phyloP scores from a whole-genome alignment of 2,888 invertebrate genomes.

The Eilema caniola region DNA sequence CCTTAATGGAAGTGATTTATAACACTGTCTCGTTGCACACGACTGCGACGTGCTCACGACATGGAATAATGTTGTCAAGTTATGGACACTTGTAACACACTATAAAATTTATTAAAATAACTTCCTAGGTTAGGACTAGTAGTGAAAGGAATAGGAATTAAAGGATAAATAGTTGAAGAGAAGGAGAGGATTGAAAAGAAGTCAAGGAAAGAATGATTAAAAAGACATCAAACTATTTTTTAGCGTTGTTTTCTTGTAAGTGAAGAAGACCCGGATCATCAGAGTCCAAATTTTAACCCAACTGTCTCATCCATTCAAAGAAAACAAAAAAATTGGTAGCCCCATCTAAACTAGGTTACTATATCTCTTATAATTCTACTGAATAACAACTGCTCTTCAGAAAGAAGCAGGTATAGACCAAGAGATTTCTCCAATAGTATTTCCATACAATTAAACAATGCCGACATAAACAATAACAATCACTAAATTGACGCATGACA shows the following conservation, averaged over 20 bases:
- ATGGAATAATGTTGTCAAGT: background rate
- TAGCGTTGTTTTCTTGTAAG: too few relatives aligned
- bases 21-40: constrained; percentile 12
- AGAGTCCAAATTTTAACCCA: too few relatives aligned
- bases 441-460: constrained; percentile 3
- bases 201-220: too few relatives aligned
- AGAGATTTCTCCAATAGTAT: background rate
- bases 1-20: constrained; percentile 15
- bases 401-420: background rate
- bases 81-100: background rate
- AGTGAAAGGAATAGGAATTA: background rate
- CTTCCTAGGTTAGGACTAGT: background rate
- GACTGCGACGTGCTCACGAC: constrained; percentile 12
- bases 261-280: too few relatives aligned
- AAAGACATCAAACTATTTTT: too few relatives aligned
- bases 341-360: too few relatives aligned
- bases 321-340: too few relatives aligned
- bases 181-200: too few relatives aligned
- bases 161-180: too few relatives aligned
- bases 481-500: constrained; percentile 6
- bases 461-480: constrained; percentile 6
- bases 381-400: background rate
- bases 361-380: background rate
- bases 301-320: too few relatives aligned
- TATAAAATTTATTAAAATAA: background rate